Evolutionary conservation across 2,888 invertebrate species (phyloP).

Genomic region (Calameuta filiformis): DNA sequence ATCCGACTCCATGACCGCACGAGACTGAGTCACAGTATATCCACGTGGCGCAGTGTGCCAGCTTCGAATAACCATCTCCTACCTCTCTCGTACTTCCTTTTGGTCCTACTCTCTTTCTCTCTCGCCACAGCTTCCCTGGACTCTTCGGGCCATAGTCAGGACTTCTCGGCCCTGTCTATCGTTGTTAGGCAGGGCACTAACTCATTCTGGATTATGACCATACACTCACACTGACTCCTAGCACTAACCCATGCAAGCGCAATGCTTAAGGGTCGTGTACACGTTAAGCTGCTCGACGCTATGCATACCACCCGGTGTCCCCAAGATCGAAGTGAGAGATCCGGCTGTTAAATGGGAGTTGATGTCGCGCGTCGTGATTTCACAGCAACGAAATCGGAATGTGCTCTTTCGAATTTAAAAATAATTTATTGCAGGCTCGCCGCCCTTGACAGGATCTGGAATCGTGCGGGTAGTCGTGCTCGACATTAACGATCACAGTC

Average conservation of each 20-base stretch:
- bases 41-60: slow-evolving; percentile 18
- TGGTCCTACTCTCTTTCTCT: slow-evolving; percentile 15
- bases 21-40: slow-evolving; percentile 4
- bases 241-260: slow-evolving; percentile 17
- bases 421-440: slow-evolving; percentile 77
- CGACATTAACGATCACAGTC: slow-evolving; percentile 94
- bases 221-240: slow-evolving; percentile 11
- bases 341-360: background rate
- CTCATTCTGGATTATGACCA: slow-evolving; percentile 26
- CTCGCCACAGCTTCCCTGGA: slow-evolving; percentile 3
- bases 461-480: slow-evolving; percentile 89
- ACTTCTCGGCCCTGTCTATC: slow-evolving; percentile 20
- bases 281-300: background rate
- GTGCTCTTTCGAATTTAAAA: background rate
- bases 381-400: background rate
- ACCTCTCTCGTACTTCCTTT: slow-evolving; percentile 21
- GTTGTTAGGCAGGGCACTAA: slow-evolving; percentile 25
- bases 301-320: background rate
- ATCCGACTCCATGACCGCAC: slow-evolving; percentile 23
- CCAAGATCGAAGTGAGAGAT: background rate
- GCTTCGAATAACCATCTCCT: slow-evolving; percentile 12
- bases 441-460: slow-evolving; percentile 92
- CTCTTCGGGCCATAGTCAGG: slow-evolving; percentile 9
- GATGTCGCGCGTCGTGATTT: background rate
- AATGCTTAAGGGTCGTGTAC: slow-evolving; percentile 12